phyloP scores from a whole-genome alignment of 2,113 vertebrate species.

The Ancistrus triradiatus region DNA sequence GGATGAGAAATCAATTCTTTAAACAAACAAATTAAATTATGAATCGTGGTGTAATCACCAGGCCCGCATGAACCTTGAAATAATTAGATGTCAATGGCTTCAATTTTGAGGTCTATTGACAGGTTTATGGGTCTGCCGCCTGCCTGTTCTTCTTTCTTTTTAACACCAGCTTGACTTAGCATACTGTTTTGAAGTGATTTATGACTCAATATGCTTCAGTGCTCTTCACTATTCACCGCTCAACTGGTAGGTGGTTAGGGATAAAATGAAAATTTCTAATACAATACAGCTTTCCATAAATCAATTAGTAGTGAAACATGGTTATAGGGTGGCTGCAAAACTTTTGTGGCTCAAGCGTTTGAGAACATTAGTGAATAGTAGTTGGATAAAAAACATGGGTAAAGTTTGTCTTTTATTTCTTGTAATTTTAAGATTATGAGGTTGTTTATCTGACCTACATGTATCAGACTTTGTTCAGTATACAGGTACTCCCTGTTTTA shows the following conservation, averaged over 20 bases:
- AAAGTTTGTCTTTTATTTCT: too few species aligned
- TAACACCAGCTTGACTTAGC: neutral
- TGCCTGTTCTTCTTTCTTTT: too few species aligned
- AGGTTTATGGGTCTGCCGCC: neutral
- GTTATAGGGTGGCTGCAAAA: too few species aligned
- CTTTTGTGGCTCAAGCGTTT: too few species aligned
- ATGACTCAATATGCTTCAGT: conserved; percentile 33
- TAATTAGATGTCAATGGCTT: conserved; percentile 14
- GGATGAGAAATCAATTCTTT: conserved; percentile 16
- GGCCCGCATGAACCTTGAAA: neutral
- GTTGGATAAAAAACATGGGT: too few species aligned
- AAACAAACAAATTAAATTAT: conserved; percentile 20
- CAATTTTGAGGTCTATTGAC: neutral
- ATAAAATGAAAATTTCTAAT: neutral
- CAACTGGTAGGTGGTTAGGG: conserved; percentile 1
- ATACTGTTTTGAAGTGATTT: conserved; percentile 24
- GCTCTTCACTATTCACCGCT: conserved; percentile 28
- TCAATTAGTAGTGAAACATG: too few species aligned
- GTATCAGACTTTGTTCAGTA: too few species aligned
- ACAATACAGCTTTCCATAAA: conserved; percentile 16
- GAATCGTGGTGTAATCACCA: conserved; percentile 7
- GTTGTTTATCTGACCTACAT: too few species aligned
- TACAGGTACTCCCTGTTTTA: too few species aligned
- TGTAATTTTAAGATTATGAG: too few species aligned
- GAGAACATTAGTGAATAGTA: too few species aligned